Conservation (phyloP, 2,113 vertebrate species). For the Triplophysa tibetana region DNA sequence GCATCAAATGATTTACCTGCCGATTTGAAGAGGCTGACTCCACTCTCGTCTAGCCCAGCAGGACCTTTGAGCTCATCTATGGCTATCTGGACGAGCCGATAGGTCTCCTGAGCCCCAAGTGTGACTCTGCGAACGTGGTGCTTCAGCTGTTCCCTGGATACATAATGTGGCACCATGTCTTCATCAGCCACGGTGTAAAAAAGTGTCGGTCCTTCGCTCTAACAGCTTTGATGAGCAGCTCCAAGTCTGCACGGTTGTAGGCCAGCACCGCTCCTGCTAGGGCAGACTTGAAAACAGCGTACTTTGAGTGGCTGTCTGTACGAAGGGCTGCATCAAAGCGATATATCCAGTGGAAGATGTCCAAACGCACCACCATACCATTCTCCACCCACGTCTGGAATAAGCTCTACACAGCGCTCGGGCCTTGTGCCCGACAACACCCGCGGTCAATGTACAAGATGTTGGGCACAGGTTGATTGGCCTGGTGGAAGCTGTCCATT, state of each 20-base stretch:
- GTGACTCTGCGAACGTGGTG: conserved; percentile 41
- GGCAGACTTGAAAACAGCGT: not conserved
- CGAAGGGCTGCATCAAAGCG: conserved; percentile 17
- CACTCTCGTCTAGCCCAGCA: conserved; percentile 35
- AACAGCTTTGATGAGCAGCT: too few relatives aligned
- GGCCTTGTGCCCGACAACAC: conserved; percentile 16
- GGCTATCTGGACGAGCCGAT: conserved; percentile 23
- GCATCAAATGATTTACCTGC: conserved; percentile 38
- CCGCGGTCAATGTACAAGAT: conserved; percentile 25
- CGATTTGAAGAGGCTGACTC: conserved; percentile 47
- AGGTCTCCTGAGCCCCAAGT: conserved; percentile 37
- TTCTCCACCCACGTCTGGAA: conserved; percentile 29
- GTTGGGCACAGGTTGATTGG: conserved; percentile 5
- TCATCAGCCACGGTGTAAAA: conserved; percentile 6
- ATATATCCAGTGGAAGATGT: too few relatives aligned
- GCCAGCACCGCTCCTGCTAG: too few relatives aligned
- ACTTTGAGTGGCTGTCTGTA: conserved; percentile 27
- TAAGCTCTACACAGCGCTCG: not conserved
- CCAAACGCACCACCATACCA: too few relatives aligned
- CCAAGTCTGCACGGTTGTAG: too few relatives aligned
- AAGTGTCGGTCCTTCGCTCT: not conserved
- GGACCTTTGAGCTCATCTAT: conserved; percentile 44
- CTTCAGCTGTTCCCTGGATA: conserved; percentile 38
- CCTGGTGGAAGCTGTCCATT: conserved; percentile 35
- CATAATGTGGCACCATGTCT: not conserved